These are phyloP conservation scores for Linyphia triangularis DNA, from an alignment of 2,888 invertebrate genomes.

Conservation along the genomic window DNA sequence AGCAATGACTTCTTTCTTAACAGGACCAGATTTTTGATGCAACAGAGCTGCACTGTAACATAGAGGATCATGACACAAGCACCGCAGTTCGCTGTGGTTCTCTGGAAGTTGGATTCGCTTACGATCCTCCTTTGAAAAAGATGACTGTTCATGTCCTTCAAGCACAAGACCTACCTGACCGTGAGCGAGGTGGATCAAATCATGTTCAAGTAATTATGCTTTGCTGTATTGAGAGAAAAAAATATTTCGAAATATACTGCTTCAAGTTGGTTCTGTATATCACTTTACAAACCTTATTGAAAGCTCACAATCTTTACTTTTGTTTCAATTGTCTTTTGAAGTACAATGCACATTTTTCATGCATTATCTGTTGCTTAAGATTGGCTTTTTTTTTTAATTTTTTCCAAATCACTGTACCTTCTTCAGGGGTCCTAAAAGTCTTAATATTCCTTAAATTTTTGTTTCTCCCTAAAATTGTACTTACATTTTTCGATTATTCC, in stretches of 20 bases:
- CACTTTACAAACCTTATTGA: not conserved
- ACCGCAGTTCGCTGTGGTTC: constrained; percentile 83
- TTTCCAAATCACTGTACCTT: too few relatives aligned
- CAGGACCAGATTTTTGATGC: constrained; percentile 81
- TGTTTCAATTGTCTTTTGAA: too few relatives aligned
- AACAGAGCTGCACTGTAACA: constrained; percentile 80
- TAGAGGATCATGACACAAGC: constrained; percentile 77
- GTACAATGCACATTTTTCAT: too few relatives aligned
- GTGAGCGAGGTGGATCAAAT: constrained; percentile 85
- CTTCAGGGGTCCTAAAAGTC: too few relatives aligned
- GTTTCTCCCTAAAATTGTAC: too few relatives aligned
- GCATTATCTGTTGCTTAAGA: too few relatives aligned
- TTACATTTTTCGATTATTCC: too few relatives aligned
- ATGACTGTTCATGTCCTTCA: constrained; percentile 95
- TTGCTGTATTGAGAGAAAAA: too few relatives aligned
- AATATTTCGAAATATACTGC: too few relatives aligned
- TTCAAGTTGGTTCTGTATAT: not conserved
- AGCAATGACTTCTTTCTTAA: not conserved
- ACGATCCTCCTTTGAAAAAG: constrained; percentile 93
- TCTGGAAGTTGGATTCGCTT: constrained; percentile 91
- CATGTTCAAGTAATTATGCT: constrained; percentile 85
- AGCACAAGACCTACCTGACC: constrained; percentile 88
- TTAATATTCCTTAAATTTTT: too few relatives aligned
- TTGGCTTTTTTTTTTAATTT: too few relatives aligned
- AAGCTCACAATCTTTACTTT: too few relatives aligned